Evolutionary conservation across 2,113 vertebrate species (phyloP).

Genomic region (Nicator chloris): DNA sequence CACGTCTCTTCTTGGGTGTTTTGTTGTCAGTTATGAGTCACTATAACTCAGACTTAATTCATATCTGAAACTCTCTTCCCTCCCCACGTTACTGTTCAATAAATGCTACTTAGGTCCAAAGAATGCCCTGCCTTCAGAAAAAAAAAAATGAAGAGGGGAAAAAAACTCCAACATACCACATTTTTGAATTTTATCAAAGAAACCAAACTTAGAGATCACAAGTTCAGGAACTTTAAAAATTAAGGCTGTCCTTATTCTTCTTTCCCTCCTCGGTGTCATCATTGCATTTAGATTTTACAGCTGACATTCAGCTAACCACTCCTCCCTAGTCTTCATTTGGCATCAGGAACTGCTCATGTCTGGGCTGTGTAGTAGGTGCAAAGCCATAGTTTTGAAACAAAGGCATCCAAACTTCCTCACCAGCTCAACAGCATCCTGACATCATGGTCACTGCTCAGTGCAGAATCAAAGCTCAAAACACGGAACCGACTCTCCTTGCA

Average conservation of each 20-base stretch:
- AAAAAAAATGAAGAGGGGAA: accelerated
- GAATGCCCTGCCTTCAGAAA: not conserved
- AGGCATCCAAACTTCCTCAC: not conserved
- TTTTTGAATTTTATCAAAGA: not conserved
- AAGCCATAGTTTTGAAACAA: not conserved
- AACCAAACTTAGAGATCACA: not conserved
- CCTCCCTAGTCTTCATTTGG: not conserved
- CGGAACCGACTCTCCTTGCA: not conserved
- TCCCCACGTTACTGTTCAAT: not conserved
- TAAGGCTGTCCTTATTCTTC: not conserved
- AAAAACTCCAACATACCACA: not conserved
- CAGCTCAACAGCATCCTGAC: not conserved
- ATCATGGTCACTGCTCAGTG: not conserved
- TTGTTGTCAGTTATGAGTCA: conserved; percentile 36
- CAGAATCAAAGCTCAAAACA: not conserved
- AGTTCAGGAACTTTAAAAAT: not conserved
- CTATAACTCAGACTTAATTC: not conserved
- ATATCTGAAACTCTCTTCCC: not conserved
- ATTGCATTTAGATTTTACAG: not conserved
- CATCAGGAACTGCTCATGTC: not conserved
- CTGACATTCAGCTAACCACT: not conserved
- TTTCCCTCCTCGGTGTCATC: not conserved
- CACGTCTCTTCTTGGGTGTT: not conserved
- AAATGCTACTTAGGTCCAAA: not conserved
- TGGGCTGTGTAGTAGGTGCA: not conserved